A percentile compares a stretch with the other conserved stretches of the same genome.
Evolutionary conservation across 2,888 invertebrate genomes (phyloP).

Genomic region (Rhingia rostrata): DNA sequence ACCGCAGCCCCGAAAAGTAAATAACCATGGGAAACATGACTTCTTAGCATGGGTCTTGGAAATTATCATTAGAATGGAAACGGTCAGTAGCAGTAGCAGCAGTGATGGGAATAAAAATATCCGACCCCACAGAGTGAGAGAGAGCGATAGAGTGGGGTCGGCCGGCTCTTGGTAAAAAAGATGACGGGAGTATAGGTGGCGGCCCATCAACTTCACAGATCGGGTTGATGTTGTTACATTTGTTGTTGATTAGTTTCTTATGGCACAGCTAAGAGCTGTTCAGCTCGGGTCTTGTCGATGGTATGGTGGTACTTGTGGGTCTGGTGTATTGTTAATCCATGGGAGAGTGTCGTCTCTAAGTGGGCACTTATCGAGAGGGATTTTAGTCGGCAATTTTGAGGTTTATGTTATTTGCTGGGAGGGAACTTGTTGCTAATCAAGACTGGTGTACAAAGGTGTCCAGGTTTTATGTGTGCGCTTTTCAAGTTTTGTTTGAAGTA

Average conservation of each 20-base stretch:
- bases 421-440: constrained; percentile 66
- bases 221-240: constrained; percentile 73
- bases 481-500: constrained; percentile 41
- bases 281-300: constrained; percentile 13
- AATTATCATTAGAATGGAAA: constrained; percentile 74
- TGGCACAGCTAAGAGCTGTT: constrained; percentile 28
- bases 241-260: constrained; percentile 74
- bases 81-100: constrained; percentile 53
- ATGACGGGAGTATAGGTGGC: constrained; percentile 68
- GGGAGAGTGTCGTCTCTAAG: constrained; percentile 72
- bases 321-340: constrained; percentile 67
- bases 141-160: constrained; percentile 41
- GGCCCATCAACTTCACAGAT: constrained; percentile 70
- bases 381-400: constrained; percentile 72
- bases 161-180: constrained; percentile 38
- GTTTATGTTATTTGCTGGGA: constrained; percentile 68
- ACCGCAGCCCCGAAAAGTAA: constrained; percentile 69
- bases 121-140: neutral
- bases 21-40: constrained; percentile 72
- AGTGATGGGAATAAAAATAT: constrained; percentile 46
- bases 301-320: constrained; percentile 56
- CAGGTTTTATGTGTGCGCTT: constrained; percentile 39
- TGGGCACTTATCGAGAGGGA: constrained; percentile 65
- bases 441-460: constrained; percentile 38
- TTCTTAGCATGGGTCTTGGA: constrained; percentile 65